phyloP scores from a whole-genome alignment of 2,888 invertebrate genomes.

The Hesperia comma region DNA sequence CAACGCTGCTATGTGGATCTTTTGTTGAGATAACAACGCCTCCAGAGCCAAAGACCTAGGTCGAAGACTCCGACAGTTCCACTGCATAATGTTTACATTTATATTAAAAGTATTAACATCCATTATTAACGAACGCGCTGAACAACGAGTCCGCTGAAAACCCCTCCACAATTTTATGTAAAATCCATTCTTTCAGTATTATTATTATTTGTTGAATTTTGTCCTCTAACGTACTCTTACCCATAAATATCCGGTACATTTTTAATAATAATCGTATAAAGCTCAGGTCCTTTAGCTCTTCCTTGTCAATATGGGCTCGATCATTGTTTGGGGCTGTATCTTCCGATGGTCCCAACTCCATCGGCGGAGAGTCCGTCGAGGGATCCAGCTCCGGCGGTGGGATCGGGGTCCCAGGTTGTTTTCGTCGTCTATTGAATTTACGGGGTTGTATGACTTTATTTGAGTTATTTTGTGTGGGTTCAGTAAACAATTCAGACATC shows the following conservation, averaged over 20 bases:
- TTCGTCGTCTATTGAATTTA: not conserved
- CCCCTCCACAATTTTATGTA: not conserved
- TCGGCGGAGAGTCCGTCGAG: not conserved
- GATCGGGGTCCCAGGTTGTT: not conserved
- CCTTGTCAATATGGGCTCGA: not conserved
- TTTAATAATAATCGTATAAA: conserved; percentile 8
- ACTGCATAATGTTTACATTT: conserved; percentile 17
- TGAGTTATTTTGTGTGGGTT: not conserved
- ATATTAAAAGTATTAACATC: not conserved
- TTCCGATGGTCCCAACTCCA: not conserved
- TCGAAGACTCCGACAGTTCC: conserved; percentile 26
- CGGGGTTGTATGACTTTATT: too few species aligned
- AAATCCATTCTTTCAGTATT: too few species aligned
- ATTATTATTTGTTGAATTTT: conserved; percentile 11
- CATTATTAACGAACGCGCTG: conserved; percentile 8
- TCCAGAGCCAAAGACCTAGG: conserved; percentile 15
- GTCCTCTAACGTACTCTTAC: conserved; percentile 5
- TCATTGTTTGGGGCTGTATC: not conserved
- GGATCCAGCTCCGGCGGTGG: not conserved
- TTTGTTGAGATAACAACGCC: conserved; percentile 21
- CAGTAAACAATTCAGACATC: conserved; percentile 2
- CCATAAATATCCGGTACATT: conserved; percentile 9
- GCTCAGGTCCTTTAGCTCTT: not conserved
- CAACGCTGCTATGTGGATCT: conserved; percentile 35
- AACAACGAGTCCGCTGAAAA: conserved; percentile 18